Base-by-base conservation (phyloP, 2,888 invertebrate species). In the Caenorhabditis sp. region DNA sequence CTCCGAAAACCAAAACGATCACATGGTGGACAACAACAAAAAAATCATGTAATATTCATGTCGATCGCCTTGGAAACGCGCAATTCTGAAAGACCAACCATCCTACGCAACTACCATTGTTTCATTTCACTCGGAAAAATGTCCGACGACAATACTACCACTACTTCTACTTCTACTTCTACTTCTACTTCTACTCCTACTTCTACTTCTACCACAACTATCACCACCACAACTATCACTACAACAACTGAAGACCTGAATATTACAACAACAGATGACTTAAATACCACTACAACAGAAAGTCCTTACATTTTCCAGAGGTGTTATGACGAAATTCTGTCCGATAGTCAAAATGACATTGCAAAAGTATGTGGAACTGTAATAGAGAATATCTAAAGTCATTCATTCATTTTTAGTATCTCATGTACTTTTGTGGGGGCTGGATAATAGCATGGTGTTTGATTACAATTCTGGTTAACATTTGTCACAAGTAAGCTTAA, bases 371-470 rank as follows among this genome's bases (percentile, higher is more conserved):
- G 55, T 20, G 8, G 13, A 27, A 15, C n/a, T n/a, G n/a, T n/a
- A n/a, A n/a, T n/a, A n/a, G n/a, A 70, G 52, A 17, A 55, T 1
- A 43, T 9, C 9, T 9, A 30, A 13, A 39, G n/a, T 39, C 4
- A n/a, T 13, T 39, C 4, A n/a, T n/a, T n/a, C 11, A n/a, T 59
- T 70, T 80, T 27, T 59, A 83, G 83, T 77, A 78, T 26, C 48
- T 79, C 2, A 71, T 79, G 61, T 79, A 72, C 32, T 56, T 80
- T 27, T 77, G 70, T 48, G 65, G 74, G 0, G 73, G 65, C 8
- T 83, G 83, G 83, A 78, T 83, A 11, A 78, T 82, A 11, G 32
- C 77, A 17, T 83, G 83, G 83, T 80, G 81, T 56, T n/a, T 83
- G 5, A 70, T 80, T 8, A 80, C 81, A 5, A 79, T 82, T 20